Conservation (phyloP, 2,797 vertebrate species). For the Pitangus sulphuratus region DNA sequence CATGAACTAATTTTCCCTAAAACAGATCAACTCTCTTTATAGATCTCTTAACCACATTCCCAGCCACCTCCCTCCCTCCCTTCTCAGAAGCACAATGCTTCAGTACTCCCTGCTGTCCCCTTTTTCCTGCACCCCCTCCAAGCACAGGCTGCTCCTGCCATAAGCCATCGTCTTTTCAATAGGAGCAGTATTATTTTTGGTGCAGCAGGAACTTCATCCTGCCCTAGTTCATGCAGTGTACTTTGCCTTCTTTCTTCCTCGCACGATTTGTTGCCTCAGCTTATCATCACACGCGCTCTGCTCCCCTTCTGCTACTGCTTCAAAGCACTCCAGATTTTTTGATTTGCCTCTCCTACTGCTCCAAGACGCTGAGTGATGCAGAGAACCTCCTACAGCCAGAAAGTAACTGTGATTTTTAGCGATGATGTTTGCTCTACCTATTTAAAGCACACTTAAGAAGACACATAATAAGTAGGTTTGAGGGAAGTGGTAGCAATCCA, state of each 20-base stretch:
- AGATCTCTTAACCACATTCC: neutral
- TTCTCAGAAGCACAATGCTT: neutral
- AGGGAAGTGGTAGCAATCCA: slow-evolving; percentile 64
- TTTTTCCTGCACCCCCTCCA: neutral
- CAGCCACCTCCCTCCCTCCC: neutral
- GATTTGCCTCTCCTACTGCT: slow-evolving; percentile 42
- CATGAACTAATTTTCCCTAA: neutral
- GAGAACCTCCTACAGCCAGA: slow-evolving; percentile 60
- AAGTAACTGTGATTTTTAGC: slow-evolving; percentile 64
- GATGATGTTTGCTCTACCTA: slow-evolving; percentile 54
- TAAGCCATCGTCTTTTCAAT: neutral
- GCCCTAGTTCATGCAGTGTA: slow-evolving; percentile 27
- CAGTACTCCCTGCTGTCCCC: neutral
- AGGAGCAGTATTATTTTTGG: slow-evolving; percentile 24
- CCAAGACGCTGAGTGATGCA: slow-evolving; percentile 16
- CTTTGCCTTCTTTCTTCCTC: slow-evolving; percentile 11
- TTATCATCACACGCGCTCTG: neutral
- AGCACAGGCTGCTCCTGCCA: neutral
- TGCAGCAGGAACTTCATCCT: neutral
- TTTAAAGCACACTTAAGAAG: slow-evolving; percentile 58
- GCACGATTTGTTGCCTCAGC: neutral
- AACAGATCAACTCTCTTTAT: neutral
- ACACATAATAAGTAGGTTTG: slow-evolving; percentile 67
- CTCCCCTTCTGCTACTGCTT: slow-evolving; percentile 33
- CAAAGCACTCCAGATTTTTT: slow-evolving; percentile 45